Base-by-base conservation (phyloP, 1,140 invertebrate species). In the Hypsibius dujardini region DNA sequence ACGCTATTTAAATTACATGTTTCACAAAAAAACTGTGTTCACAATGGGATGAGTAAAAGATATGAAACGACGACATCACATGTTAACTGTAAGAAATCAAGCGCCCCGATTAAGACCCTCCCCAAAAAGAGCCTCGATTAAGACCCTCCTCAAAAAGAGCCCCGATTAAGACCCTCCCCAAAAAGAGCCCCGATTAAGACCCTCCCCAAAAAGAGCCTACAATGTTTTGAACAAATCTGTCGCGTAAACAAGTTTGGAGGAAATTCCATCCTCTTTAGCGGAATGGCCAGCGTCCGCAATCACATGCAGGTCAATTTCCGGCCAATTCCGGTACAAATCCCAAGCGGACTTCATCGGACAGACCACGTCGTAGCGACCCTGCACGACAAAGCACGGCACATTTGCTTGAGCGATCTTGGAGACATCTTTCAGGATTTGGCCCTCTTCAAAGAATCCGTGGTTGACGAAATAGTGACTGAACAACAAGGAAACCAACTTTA, bases 401-500 rank as follows among this genome's bases (percentile, higher is more conserved):
- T 67, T 67, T 7, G 12, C 12, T 71, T 79, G 74, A 15, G 75
- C 73, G 12, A 80, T 78, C 69, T 79, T 79, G 59, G 75, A 74
- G 1, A 78, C 76, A 70, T 80, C 75, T 69, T 77, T 75, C 46
- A 80, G 46, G 1, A 80, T 69, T 56, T 78, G 76, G 42, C 56
- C 73, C n/a, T 78, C 76, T 28, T 76, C 72, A 46, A 80, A 75
- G 70, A 78, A 80, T 46, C 76, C 77, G 14, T 77, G 76, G 72
- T 80, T 70, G 3, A 79, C 75, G 75, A 80, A 80, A 72, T 78
- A 80, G 73, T 80, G 78, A 59, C 77, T 79, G 74, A 47, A 76
- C 71, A 70, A 46, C 59, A 70, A 40, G 56, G 70, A 70, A 62
- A 71, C 47, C 47, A 72, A n/a, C 62, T 42, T 12, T 67, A 12